Evolutionary conservation across 2,797 vertebrate species (phyloP), one percentile per base, ranked within the genome.

Genomic region (Okamejei kenojei): DNA sequence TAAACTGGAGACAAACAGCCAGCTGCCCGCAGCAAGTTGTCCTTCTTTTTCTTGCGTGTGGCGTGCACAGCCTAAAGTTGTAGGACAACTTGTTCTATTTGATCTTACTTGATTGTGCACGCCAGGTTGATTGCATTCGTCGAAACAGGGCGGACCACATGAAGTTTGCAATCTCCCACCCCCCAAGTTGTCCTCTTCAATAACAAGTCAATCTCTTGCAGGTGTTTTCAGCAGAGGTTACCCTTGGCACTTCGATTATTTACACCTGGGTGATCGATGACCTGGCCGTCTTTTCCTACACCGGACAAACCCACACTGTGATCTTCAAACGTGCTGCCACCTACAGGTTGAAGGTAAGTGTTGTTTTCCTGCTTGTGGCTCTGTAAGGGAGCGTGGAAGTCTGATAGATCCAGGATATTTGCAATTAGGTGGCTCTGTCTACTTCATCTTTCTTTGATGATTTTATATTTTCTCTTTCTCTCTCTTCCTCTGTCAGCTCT

Each of bases 241-340:
- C 94, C 2, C 94, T 94, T n/a, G 97, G 97, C 1, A 96, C 97
- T 29, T 96, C 96, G 21, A 96, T 97, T 4, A 96, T 93, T 82
- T 97, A 96, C 94, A 95, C 93, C 15, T 97, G 97, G 97, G 94
- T 96, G 94, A 95, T 97, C 77, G 96, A 97, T 79, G 58, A 96
- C 93, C 93, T 96, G 93, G 93, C 95, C 35, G 93, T 79, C 61
- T 96, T 95, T 94, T 94, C 95, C n/a, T 95, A 96, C 93, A 95
- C 95, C 93, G 97, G 96, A 90, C 93, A 96, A 82, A 93, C 94
- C 61, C 97, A 97, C 94, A 96, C 93, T 29, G 94, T 97, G 0
- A 93, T 95, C 32, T 97, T 97, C 91, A 96, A 95, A 93, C 96
- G 95, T 74, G 94, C 96, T 45, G 96, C 95, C 11, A 93, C 95